Evolutionary conservation across 1,140 invertebrate species (phyloP), one percentile per base, ranked within the genome.

Genomic region (Apis dorsata): DNA sequence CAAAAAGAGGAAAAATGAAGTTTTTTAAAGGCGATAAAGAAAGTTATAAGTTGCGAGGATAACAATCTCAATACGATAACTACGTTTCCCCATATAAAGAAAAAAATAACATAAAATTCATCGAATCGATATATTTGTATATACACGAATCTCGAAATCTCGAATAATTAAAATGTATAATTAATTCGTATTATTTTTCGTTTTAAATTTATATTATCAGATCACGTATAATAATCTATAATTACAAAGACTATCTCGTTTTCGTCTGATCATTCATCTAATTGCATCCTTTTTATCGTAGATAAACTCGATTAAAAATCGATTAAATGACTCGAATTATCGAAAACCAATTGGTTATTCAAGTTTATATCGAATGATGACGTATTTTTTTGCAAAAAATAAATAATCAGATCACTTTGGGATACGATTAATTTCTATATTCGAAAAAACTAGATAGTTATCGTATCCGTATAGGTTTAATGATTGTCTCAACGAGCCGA

Each of bases 31-130:
- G 5, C 34, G 34, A 44, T 44, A 44, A 44, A 34, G 3, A 34
- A 34, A 44, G 34, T 0, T 44, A 34, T 34, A 44, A 74, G 57
- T 74, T 55, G 53, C 53, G 24, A 73, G 63, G 51, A 65, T 21
- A 76, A 86, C 57, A 21, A 62, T 53, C 60, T 60, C 57, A 63
- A 69, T n/a, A 73, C 57, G 69, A 65, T 51, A 75, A 69, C n/a
- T 21, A 69, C 59, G 17, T 74, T 69, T 73, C 69, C n/a, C 19
- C 62, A 28, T 59, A 21, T 19, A 24, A 34, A 44, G 34, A 44
- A 44, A 44, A 44, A 44, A 44, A 44, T 44, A 44, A 44, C 5
- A 44, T 44, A 44, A 44, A 44, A 44, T 44, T 44, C 34, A 44
- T 44, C 34, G 34, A 44, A 44, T 44, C 34, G 34, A 44, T 44